Conservation (phyloP, 2,888 invertebrate species). For the Chromoteleia sp. region DNA sequence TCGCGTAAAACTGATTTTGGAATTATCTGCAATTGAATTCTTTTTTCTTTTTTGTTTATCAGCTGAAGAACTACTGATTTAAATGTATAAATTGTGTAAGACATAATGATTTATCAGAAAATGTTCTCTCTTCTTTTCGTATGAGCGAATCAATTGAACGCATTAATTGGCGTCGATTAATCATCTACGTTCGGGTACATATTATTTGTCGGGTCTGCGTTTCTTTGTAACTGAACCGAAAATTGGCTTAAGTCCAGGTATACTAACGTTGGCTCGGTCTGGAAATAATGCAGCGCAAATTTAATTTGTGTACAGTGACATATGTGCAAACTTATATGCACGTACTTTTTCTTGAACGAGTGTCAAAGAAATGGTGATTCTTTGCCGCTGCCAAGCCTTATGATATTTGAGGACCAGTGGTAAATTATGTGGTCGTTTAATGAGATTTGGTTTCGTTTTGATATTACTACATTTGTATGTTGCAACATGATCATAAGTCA, state of each 20-base stretch:
- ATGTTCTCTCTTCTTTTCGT: background rate
- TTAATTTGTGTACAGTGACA: slow-evolving; percentile 66
- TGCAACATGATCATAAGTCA: slow-evolving; percentile 1
- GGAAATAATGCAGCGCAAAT: slow-evolving; percentile 73
- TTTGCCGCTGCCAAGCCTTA: slow-evolving; percentile 7
- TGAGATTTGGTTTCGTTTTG: too few relatives aligned
- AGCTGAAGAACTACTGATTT: too few relatives aligned
- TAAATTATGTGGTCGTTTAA: background rate
- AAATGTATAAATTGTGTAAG: too few relatives aligned
- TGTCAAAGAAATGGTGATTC: slow-evolving; percentile 25
- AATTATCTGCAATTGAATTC: background rate
- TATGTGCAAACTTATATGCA: background rate
- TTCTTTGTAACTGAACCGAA: slow-evolving; percentile 57
- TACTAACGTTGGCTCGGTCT: slow-evolving; percentile 71
- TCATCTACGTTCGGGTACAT: slow-evolving; percentile 8
- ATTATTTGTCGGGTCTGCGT: slow-evolving; percentile 25
- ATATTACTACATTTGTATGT: background rate
- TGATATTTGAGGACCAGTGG: background rate
- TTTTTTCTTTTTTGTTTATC: background rate
- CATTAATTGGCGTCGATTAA: slow-evolving; percentile 30
- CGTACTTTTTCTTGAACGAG: slow-evolving; percentile 39
- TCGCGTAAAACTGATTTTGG: background rate
- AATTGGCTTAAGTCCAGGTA: slow-evolving; percentile 72
- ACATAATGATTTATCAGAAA: background rate
- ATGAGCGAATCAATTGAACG: slow-evolving; percentile 30